Percentiles rank a stretch among this genome's conserved stretches.
These are phyloP conservation scores for Cromileptes altivelis DNA, from an alignment of 2,113 vertebrate species.

Conservation along the genomic window DNA sequence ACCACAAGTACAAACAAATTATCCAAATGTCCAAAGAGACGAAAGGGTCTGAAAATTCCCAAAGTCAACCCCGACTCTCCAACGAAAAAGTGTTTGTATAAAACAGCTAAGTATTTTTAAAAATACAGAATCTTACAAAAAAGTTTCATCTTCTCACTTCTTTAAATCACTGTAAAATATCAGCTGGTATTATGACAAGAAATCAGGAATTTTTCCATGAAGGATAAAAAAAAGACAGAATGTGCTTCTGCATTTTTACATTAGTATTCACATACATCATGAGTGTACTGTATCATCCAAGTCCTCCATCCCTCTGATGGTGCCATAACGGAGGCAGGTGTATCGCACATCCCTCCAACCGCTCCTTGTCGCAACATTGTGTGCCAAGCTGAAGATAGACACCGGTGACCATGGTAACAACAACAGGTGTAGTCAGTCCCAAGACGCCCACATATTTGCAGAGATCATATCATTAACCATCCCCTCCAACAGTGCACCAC, in stretches of 20 bases:
- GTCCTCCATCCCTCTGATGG: constrained; percentile 56
- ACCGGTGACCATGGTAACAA: constrained; percentile 51
- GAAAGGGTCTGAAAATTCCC: constrained; percentile 74
- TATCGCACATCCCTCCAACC: constrained; percentile 35
- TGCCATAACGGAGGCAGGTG: constrained; percentile 55
- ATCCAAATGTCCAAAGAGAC: constrained; percentile 77
- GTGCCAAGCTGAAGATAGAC: constrained; percentile 51
- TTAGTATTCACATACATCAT: constrained; percentile 82
- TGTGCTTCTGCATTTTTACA: constrained; percentile 86
- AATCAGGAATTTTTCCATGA: constrained; percentile 76
- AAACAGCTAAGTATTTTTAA: constrained; percentile 84
- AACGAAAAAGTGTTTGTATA: constrained; percentile 81
- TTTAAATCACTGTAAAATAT: constrained; percentile 87
- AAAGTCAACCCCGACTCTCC: constrained; percentile 77
- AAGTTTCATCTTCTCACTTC: constrained; percentile 70
- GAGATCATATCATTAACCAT: constrained; percentile 15
- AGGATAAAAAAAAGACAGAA: constrained; percentile 82
- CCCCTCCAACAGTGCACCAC: constrained; percentile 27
- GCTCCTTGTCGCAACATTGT: constrained; percentile 5
- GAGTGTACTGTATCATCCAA: constrained; percentile 64
- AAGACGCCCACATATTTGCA: constrained; percentile 32
- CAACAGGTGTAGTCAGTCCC: constrained; percentile 45
- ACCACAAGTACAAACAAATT: constrained; percentile 78
- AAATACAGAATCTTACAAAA: constrained; percentile 89
- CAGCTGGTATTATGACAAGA: constrained; percentile 86